Percentiles rank a stretch among this genome's conserved stretches.
Evolutionary conservation across 2,113 vertebrate genomes (phyloP).

Genomic region (Aleadryas rufinucha): DNA sequence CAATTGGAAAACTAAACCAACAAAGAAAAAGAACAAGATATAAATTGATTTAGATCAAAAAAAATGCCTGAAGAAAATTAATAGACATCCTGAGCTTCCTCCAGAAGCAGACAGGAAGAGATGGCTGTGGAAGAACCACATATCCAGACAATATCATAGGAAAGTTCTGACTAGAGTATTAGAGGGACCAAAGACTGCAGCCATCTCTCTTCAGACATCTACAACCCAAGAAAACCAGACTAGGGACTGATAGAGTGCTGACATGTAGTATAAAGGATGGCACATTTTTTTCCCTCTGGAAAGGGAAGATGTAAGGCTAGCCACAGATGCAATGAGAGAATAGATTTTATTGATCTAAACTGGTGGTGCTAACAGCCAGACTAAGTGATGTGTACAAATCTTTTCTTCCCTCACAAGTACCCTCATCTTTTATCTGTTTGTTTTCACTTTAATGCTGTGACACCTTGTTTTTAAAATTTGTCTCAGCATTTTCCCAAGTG

Average conservation of each 20-base stretch:
- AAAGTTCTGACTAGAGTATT: not conserved
- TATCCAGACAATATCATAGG: rapidly evolving
- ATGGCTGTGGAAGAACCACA: not conserved
- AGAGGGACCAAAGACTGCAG: not conserved
- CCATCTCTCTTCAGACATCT: not conserved
- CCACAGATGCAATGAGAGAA: constrained; percentile 23
- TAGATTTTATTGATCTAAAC: constrained; percentile 59
- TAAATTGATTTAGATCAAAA: not conserved
- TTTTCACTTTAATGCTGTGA: not conserved
- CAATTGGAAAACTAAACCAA: not conserved
- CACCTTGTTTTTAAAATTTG: not conserved
- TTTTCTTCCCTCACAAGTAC: not conserved
- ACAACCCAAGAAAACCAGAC: not conserved
- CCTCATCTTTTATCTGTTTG: constrained; percentile 5
- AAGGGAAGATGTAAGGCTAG: constrained; percentile 9
- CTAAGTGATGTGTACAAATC: constrained; percentile 50
- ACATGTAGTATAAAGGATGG: not conserved
- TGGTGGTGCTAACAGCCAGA: constrained; percentile 1
- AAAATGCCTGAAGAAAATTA: not conserved
- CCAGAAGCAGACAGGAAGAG: not conserved
- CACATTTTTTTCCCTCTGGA: not conserved
- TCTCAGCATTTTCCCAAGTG: not conserved
- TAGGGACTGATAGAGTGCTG: not conserved
- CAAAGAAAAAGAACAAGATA: not conserved
- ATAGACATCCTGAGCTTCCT: not conserved